Evolutionary conservation across 2,797 vertebrate species (phyloP), one percentile per base, ranked within the genome.

Genomic region (Lithobates pipiens): DNA sequence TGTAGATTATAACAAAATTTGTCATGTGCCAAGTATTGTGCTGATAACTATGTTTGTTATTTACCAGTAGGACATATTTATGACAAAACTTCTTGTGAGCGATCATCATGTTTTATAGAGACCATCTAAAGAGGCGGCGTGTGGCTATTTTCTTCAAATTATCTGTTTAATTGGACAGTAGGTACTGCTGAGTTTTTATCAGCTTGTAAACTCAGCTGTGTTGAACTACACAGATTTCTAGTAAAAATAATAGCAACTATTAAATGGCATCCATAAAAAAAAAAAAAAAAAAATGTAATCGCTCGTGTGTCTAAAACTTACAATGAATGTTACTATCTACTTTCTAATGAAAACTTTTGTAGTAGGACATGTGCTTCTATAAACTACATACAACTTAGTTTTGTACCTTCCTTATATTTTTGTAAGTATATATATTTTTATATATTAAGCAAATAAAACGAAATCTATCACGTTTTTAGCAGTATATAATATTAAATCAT

Each of bases 131-230:
- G 34, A 15, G 75, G 29, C 70, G 44, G 44, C 74, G 27, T 65
- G 13, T 46, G 61, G 46, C 25, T 85, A 65, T 65, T 84, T 72
- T 15, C 42, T 11, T 80, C 61, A 74, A 65, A 80, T 85, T 80
- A 85, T 85, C 76, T 85, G 76, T 80, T 85, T 79, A 75, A 74
- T 75, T 74, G 70, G 83, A 77, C 83, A 85, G 63, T 79, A 21
- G 27, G 27, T 70, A 57, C 39, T 68, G 8, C 16, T 18, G n/a
- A 25, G 25, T 63, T 84, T 39, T 85, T 67, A 50, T 42, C 39
- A 70, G 63, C 63, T 76, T 69, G 63, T 76, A 65, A 80, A 80
- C 27, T 65, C 4, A 25, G 13, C 67, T 5, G 29, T 57, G 21
- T 61, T 42, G 25, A 75, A 67, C 61, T 69, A 57, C 36, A n/a